Evolutionary conservation across 2,113 vertebrate genomes (phyloP).

Genomic region (Thymallus thymallus): DNA sequence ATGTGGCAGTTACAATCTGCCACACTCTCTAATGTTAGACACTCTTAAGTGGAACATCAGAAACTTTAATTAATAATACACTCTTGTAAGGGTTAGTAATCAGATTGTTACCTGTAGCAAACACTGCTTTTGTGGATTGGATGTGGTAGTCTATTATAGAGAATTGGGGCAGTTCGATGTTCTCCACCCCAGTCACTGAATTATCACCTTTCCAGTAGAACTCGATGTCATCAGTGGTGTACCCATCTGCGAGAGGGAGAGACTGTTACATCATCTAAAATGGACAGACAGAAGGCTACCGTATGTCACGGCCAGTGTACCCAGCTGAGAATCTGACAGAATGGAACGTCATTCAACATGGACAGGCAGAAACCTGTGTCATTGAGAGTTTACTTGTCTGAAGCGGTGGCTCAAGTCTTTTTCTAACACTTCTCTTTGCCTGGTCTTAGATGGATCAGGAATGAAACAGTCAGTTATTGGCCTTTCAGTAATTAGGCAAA

Average conservation of each 20-base stretch:
- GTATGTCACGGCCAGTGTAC: too few relatives aligned
- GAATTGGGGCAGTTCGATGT: conserved; percentile 93
- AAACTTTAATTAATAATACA: too few relatives aligned
- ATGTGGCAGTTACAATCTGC: too few relatives aligned
- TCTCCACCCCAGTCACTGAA: conserved; percentile 88
- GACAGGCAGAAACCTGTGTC: not conserved
- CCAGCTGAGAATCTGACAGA: not conserved
- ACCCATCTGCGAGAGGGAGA: conserved; percentile 80
- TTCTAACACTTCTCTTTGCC: conserved; percentile 3
- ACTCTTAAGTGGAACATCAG: too few relatives aligned
- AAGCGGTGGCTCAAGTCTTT: not conserved
- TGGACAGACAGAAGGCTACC: not conserved
- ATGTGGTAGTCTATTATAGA: conserved; percentile 91
- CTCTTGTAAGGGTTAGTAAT: too few relatives aligned
- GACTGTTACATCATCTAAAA: not conserved
- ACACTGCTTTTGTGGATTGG: conserved; percentile 88
- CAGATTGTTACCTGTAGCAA: conserved; percentile 83
- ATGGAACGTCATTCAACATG: not conserved
- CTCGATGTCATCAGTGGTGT: conserved; percentile 94
- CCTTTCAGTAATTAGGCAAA: conserved; percentile 44
- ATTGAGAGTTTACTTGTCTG: conserved; percentile 1
- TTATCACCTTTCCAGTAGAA: conserved; percentile 92
- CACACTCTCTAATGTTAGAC: too few relatives aligned
- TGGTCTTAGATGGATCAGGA: conserved; percentile 17
- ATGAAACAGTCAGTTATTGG: conserved; percentile 18